Evolutionary conservation across 2,797 vertebrate species (phyloP).

Genomic region (Cetoscarus ocellatus): DNA sequence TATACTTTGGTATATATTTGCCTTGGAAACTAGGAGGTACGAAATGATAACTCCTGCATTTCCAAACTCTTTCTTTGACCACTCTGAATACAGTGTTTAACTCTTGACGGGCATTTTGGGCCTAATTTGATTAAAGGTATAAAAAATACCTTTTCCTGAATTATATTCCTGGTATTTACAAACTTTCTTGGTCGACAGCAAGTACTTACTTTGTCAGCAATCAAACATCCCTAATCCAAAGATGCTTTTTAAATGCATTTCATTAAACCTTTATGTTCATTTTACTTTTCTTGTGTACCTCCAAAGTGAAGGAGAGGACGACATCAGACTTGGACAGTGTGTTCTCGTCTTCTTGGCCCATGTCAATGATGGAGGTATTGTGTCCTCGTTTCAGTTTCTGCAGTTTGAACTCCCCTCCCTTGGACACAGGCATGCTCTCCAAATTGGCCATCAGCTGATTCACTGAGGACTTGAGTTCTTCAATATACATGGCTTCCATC

Average conservation of each 20-base stretch:
- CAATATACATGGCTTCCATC: conserved; percentile 99
- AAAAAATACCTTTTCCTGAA: no score
- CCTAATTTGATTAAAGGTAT: no score
- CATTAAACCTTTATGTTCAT: background rate
- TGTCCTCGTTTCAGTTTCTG: conserved; percentile 98
- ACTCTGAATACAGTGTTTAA: no score
- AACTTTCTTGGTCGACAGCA: no score
- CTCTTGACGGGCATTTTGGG: no score
- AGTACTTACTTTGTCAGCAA: no score
- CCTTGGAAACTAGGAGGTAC: no score
- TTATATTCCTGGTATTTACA: no score
- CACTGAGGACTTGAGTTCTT: conserved; percentile 97
- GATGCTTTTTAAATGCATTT: background rate
- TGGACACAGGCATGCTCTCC: conserved; percentile 99
- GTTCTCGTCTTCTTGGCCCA: conserved; percentile 99
- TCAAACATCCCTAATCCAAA: background rate
- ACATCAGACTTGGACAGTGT: conserved; percentile 99
- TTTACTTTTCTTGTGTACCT: conserved; percentile 82
- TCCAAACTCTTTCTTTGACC: no score
- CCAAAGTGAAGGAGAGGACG: conserved; percentile 95
- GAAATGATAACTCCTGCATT: no score
- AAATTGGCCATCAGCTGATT: conserved; percentile 99
- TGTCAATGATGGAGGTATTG: conserved; percentile 98
- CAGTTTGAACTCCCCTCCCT: conserved; percentile 98
- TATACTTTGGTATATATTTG: no score